Conservation (phyloP, 2,888 invertebrate species). For the Lysandra coridon region DNA sequence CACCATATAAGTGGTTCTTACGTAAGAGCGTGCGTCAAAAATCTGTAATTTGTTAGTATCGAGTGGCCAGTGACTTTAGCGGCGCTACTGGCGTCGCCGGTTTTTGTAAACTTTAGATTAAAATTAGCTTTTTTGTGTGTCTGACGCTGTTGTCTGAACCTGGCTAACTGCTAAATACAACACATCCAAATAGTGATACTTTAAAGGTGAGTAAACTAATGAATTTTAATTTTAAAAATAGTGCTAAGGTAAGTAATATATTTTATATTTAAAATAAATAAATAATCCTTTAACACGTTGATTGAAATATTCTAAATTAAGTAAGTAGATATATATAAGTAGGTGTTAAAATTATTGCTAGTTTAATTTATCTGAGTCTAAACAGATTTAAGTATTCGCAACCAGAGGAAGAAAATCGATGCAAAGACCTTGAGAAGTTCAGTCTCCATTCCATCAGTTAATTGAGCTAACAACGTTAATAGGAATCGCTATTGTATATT, state of each 20-base stretch:
- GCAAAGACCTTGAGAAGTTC: background rate
- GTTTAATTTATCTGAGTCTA: background rate
- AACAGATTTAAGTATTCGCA: background rate
- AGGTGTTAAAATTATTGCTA: background rate
- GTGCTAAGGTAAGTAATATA: background rate
- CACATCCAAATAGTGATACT: background rate
- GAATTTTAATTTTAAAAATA: too few relatives aligned
- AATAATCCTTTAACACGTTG: background rate
- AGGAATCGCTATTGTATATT: background rate
- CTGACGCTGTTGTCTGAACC: background rate
- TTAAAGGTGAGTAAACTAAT: background rate
- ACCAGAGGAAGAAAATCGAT: background rate
- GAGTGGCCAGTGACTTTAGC: background rate
- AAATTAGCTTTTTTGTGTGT: background rate
- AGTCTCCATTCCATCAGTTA: background rate
- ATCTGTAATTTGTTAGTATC: background rate
- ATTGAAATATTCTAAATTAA: background rate
- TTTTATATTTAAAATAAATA: background rate
- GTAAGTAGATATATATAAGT: background rate
- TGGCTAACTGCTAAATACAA: background rate
- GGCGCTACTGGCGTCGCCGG: background rate
- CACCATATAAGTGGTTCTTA: background rate
- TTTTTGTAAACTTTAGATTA: background rate
- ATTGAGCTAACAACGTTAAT: background rate
- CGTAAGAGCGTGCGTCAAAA: constrained; percentile 14